Evolutionary conservation across 2,888 invertebrate species (phyloP).

Genomic region (Dorcus hopei): DNA sequence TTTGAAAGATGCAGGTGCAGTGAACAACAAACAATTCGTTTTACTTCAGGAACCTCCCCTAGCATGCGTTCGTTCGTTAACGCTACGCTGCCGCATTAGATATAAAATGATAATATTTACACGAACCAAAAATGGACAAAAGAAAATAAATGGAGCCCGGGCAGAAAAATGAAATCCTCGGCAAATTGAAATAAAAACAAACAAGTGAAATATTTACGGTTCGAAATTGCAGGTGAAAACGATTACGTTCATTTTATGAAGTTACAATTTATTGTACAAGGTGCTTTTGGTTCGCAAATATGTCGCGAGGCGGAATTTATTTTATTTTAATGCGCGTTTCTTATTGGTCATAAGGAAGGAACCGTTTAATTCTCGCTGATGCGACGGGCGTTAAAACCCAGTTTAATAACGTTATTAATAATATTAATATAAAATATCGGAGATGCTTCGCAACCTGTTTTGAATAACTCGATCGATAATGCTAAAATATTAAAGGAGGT

Average conservation of each 20-base stretch:
- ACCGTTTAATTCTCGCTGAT: constrained; percentile 27
- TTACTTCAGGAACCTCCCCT: constrained; percentile 21
- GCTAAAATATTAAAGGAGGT: constrained; percentile 16
- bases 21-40: constrained; percentile 21
- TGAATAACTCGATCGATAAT: constrained; percentile 19
- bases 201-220: constrained; percentile 39
- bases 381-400: constrained; percentile 24
- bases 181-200: constrained; percentile 18
- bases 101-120: constrained; percentile 36
- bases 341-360: constrained; percentile 27
- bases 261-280: constrained; percentile 23
- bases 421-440: constrained; percentile 10
- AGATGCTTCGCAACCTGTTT: constrained; percentile 15
- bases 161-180: constrained; percentile 28
- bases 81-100: constrained; percentile 26
- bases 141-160: constrained; percentile 24
- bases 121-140: constrained; percentile 30
- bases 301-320: constrained; percentile 19
- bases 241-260: constrained; percentile 33
- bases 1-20: constrained; percentile 25
- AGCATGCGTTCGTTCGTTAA: constrained; percentile 19
- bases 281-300: constrained; percentile 20
- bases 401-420: constrained; percentile 29
- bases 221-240: constrained; percentile 39
- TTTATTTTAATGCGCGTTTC: constrained; percentile 24